Evolutionary conservation across 2,113 vertebrate species (phyloP).

Genomic region (Todiramphus chloris): DNA sequence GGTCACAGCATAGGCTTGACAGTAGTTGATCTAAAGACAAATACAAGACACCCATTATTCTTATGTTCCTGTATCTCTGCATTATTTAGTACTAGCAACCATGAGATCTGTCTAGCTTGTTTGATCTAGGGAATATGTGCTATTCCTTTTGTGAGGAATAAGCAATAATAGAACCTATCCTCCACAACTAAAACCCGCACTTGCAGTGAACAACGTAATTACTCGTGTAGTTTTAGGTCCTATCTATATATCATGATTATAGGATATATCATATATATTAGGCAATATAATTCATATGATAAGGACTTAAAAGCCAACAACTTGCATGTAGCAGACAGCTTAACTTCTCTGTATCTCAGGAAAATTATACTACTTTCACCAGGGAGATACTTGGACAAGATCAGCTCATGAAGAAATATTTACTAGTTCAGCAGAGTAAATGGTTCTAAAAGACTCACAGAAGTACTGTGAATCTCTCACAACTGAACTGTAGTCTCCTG

Average conservation of each 20-base stretch:
- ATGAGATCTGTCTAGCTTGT: not conserved
- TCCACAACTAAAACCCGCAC: fast-evolving
- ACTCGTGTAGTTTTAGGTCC: not conserved
- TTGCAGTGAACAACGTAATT: not conserved
- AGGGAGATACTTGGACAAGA: not conserved
- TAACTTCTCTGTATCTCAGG: not conserved
- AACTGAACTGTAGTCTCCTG: not conserved
- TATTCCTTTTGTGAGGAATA: not conserved
- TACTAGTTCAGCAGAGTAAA: not conserved
- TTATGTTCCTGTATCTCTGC: not conserved
- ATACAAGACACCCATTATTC: not conserved
- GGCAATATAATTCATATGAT: not conserved
- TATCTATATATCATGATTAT: not conserved
- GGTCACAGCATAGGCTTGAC: not conserved
- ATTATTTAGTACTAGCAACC: not conserved
- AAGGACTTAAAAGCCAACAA: not conserved
- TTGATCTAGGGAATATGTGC: not conserved
- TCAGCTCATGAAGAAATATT: not conserved
- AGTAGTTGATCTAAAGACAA: not conserved
- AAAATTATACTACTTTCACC: not conserved
- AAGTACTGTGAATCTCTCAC: not conserved
- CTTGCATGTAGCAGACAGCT: not conserved
- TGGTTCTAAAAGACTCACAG: not conserved
- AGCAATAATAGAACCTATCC: not conserved
- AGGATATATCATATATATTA: not conserved